Evolutionary conservation across 2,797 vertebrate genomes (phyloP).

Genomic region (Eulemur albifrons): DNA sequence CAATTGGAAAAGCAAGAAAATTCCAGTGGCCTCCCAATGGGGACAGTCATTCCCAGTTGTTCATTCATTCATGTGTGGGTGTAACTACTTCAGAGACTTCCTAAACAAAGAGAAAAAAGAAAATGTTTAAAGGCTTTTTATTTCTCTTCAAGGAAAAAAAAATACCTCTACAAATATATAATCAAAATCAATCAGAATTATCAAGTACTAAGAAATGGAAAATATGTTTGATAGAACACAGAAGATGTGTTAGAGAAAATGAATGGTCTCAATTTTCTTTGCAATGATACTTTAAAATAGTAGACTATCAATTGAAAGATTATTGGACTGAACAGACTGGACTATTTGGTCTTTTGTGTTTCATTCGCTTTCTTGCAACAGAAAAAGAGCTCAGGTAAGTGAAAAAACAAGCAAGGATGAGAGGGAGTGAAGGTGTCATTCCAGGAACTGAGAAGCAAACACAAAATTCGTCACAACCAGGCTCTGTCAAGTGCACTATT

Average conservation of each 20-base stretch:
- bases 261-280: constrained; percentile 57
- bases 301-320: constrained; percentile 57
- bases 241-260: constrained; percentile 66
- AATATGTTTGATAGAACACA: constrained; percentile 37
- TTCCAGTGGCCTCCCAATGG: neutral
- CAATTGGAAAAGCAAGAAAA: neutral
- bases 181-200: constrained; percentile 71
- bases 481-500: constrained; percentile 78
- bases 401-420: constrained; percentile 41
- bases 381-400: constrained; percentile 35
- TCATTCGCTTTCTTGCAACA: neutral
- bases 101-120: neutral
- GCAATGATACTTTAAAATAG: constrained; percentile 44
- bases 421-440: constrained; percentile 68
- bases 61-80: neutral
- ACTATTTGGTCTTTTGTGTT: constrained; percentile 25
- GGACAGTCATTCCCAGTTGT: neutral
- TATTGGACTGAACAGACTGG: neutral
- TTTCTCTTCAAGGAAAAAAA: constrained; percentile 6
- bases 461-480: constrained; percentile 71
- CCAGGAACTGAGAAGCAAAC: constrained; percentile 71
- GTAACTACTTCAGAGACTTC: neutral
- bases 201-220: constrained; percentile 41
- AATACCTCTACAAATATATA: constrained; percentile 51
- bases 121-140: constrained; percentile 14